phyloP scores from a whole-genome alignment of 1,140 invertebrate species.

The Drosophila ambigua region DNA sequence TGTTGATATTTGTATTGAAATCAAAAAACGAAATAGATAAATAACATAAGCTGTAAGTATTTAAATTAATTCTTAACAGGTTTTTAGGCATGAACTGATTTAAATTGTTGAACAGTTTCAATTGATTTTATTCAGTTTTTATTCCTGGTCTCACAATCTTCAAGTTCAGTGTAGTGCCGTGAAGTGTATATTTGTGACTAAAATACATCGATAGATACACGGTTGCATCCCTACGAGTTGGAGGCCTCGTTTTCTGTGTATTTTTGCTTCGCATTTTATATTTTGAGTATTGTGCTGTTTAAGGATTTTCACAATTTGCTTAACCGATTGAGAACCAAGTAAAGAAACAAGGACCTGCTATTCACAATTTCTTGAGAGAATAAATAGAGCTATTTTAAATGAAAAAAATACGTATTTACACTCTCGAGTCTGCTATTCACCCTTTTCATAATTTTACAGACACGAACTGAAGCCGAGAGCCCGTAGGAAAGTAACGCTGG shows the following conservation, averaged over 20 bases:
- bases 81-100: not conserved
- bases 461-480: slow-evolving; percentile 10
- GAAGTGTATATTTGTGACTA: not conserved
- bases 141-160: no score
- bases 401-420: not conserved
- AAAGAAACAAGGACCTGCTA: not conserved
- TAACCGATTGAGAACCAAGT: not conserved
- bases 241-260: slow-evolving; percentile 30
- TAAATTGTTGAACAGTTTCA: no score
- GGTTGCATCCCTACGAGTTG: slow-evolving; percentile 6
- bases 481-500: slow-evolving; percentile 11
- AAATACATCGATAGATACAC: not conserved
- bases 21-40: no score
- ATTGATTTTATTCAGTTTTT: no score
- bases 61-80: not conserved
- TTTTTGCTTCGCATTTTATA: slow-evolving; percentile 22
- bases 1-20: no score
- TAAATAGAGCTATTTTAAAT: no score
- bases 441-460: slow-evolving; percentile 19
- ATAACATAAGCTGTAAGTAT: no score
- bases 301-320: slow-evolving; percentile 5
- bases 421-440: slow-evolving; percentile 11
- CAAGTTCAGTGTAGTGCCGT: not conserved
- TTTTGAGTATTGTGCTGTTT: slow-evolving; percentile 6
- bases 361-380: not conserved